phyloP scores from a whole-genome alignment of 1,140 invertebrate species.

The Glomeris maerens region DNA sequence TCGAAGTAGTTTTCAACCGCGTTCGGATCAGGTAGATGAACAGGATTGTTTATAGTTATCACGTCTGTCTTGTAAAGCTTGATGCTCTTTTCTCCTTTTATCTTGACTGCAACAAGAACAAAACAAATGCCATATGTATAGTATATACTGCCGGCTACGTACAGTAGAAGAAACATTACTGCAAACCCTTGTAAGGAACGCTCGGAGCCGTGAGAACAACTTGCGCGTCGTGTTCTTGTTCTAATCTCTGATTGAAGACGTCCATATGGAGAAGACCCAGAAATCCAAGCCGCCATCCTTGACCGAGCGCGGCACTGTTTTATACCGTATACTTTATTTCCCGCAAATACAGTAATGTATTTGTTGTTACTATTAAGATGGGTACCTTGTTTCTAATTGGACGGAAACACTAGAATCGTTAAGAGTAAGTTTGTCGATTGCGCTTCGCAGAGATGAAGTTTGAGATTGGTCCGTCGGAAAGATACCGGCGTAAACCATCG shows the following conservation, averaged over 20 bases:
- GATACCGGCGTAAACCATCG: conserved; percentile 90
- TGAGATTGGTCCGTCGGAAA: conserved; percentile 84
- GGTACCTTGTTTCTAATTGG: conserved; percentile 59
- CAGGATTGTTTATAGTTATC: conserved; percentile 70
- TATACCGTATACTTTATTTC: conserved; percentile 7
- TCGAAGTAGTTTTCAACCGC: conserved; percentile 65
- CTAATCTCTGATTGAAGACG: conserved; percentile 81
- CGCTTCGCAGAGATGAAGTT: conserved; percentile 50
- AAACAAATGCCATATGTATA: background rate
- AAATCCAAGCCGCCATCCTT: conserved; percentile 87
- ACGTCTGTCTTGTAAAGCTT: conserved; percentile 50
- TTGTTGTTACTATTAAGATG: background rate
- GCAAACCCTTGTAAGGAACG: conserved; percentile 69
- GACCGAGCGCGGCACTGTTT: conserved; percentile 71
- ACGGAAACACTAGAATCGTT: conserved; percentile 86
- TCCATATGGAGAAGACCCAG: conserved; percentile 90
- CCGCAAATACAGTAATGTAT: background rate
- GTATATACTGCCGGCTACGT: background rate
- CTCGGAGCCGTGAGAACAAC: conserved; percentile 83
- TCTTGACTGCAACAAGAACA: conserved; percentile 17
- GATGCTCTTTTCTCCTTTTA: conserved; percentile 47
- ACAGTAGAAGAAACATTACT: background rate
- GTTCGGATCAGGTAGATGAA: conserved; percentile 50
- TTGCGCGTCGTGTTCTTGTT: conserved; percentile 82
- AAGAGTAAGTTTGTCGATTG: conserved; percentile 78